Percentiles rank a stretch among this genome's conserved stretches.
These are phyloP conservation scores for Chionomys nivalis DNA, from an alignment of 2,113 vertebrate species.

Conservation along the genomic window DNA sequence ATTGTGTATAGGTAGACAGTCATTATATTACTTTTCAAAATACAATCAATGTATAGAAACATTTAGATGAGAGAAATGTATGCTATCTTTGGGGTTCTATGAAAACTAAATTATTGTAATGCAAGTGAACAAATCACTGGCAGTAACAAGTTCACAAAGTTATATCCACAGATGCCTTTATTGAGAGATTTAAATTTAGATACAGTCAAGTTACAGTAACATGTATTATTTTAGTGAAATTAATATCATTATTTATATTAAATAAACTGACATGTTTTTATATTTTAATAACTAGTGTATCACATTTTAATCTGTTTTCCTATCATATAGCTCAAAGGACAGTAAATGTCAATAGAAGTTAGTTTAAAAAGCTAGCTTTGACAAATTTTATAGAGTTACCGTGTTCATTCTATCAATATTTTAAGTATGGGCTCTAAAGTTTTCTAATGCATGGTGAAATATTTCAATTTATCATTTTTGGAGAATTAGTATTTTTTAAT, in stretches of 20 bases:
- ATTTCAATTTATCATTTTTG: background rate
- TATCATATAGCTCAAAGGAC: background rate
- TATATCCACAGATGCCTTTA: background rate
- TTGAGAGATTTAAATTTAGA: background rate
- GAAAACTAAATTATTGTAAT: constrained; percentile 35
- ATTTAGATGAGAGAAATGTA: background rate
- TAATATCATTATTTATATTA: constrained; percentile 5
- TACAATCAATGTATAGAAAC: background rate
- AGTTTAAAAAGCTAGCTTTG: background rate
- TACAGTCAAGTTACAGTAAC: background rate
- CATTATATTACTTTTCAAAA: background rate
- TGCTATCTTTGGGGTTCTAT: background rate
- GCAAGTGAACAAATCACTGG: background rate
- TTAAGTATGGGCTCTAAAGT: background rate
- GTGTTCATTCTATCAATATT: background rate
- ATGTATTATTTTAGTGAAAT: constrained; percentile 30
- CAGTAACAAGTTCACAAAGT: background rate
- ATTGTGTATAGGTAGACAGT: background rate
- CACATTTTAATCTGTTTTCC: background rate
- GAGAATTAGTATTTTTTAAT: constrained; percentile 35
- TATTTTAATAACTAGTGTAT: background rate
- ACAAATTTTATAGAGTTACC: constrained; percentile 22
- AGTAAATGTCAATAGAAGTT: background rate
- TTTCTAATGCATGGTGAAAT: background rate
- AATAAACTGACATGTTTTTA: constrained; percentile 14